These are phyloP conservation scores for Macaria notata DNA, from an alignment of 2,888 invertebrate species.

Conservation along the genomic window DNA sequence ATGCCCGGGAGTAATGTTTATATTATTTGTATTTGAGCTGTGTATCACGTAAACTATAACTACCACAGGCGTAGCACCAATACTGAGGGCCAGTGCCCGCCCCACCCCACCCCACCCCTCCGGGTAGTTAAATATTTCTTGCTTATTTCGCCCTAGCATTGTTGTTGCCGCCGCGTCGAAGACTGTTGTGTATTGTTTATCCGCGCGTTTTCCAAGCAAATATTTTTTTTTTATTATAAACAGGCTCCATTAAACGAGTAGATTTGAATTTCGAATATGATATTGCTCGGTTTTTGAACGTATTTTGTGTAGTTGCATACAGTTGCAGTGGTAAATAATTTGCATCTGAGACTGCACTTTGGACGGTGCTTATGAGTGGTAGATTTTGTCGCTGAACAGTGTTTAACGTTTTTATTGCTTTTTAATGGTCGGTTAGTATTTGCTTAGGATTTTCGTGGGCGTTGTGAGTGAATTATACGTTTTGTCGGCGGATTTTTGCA, in stretches of 20 bases:
- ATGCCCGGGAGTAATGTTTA: slow-evolving; percentile 81
- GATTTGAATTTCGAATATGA: slow-evolving; percentile 22
- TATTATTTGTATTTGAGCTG: slow-evolving; percentile 84
- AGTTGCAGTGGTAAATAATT: slow-evolving; percentile 75
- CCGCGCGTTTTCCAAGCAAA: slow-evolving; percentile 62
- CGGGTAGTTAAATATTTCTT: slow-evolving; percentile 83
- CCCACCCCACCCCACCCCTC: slow-evolving; percentile 75
- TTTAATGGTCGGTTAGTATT: slow-evolving; percentile 51
- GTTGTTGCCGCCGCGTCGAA: slow-evolving; percentile 78
- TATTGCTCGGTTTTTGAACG: slow-evolving; percentile 20
- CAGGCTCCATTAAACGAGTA: slow-evolving; percentile 31
- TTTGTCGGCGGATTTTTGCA: slow-evolving; percentile 40
- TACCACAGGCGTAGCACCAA: slow-evolving; percentile 82
- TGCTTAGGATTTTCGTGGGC: slow-evolving; percentile 43
- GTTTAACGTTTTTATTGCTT: slow-evolving; percentile 55
- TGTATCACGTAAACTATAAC: slow-evolving; percentile 84
- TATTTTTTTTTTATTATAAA: slow-evolving; percentile 59
- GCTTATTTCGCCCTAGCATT: slow-evolving; percentile 83
- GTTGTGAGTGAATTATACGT: slow-evolving; percentile 52
- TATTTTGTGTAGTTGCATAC: slow-evolving; percentile 58
- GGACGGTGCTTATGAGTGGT: slow-evolving; percentile 74
- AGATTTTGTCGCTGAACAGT: slow-evolving; percentile 70
- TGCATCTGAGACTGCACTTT: slow-evolving; percentile 71
- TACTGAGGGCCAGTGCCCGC: slow-evolving; percentile 78
- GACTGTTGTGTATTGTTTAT: slow-evolving; percentile 81